Conservation (phyloP, 2,797 vertebrate genomes). For the Cynodonichthys magdalenae region DNA sequence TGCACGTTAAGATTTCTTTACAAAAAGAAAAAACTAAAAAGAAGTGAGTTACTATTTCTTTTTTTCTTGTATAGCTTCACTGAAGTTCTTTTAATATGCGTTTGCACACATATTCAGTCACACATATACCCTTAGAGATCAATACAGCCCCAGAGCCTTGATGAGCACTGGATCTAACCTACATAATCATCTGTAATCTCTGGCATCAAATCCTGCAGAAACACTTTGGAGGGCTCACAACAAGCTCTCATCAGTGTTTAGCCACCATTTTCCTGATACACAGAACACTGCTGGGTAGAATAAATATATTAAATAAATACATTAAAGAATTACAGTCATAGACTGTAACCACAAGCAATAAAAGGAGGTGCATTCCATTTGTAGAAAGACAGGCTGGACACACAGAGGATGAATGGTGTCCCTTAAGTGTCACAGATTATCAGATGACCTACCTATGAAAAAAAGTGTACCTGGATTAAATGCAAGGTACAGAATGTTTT, state of each 20-base stretch:
- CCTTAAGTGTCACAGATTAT: conserved; percentile 10
- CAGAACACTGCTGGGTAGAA: conserved; percentile 17
- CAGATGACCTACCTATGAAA: conserved; percentile 19
- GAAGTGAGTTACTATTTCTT: too few species aligned
- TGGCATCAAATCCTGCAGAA: conserved; percentile 69
- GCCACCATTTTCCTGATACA: conserved; percentile 24
- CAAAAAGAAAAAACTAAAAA: background rate
- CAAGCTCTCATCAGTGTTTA: conserved; percentile 59
- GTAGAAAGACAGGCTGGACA: conserved; percentile 5
- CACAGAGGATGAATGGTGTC: conserved; percentile 5
- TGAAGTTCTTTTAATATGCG: background rate
- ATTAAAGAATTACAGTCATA: conserved; percentile 10
- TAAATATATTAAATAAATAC: background rate
- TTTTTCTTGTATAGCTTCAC: background rate
- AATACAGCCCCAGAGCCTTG: conserved; percentile 62
- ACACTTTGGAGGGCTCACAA: conserved; percentile 55
- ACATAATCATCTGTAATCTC: conserved; percentile 77
- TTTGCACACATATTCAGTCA: background rate
- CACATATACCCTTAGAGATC: conserved; percentile 39
- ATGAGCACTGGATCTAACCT: conserved; percentile 59
- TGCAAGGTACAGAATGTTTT: background rate
- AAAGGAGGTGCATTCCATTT: background rate
- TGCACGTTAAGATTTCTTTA: background rate
- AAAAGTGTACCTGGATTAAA: conserved; percentile 16
- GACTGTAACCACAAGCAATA: conserved; percentile 16